phyloP scores from a whole-genome alignment of 2,113 vertebrate species.

The Vulpes lagopus region DNA sequence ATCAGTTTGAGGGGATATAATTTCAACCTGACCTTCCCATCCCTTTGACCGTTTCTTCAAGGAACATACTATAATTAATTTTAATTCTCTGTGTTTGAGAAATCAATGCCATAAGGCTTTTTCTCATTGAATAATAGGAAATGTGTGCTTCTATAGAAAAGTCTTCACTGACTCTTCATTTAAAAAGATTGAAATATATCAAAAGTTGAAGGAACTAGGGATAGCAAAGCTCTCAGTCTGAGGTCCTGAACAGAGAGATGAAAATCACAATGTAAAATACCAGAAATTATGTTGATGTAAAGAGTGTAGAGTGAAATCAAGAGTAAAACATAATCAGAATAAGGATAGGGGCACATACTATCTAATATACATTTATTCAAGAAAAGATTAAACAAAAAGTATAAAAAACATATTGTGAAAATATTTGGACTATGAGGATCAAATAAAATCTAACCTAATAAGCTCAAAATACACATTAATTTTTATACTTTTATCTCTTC shows the following conservation, averaged over 20 bases:
- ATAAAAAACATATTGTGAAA: not conserved
- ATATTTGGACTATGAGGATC: not conserved
- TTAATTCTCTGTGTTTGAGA: constrained; percentile 50
- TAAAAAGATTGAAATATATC: constrained; percentile 52
- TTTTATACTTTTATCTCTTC: not conserved
- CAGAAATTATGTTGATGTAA: not conserved
- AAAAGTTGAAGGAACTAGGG: not conserved
- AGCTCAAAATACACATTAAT: constrained; percentile 38
- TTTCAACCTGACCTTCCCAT: constrained; percentile 25
- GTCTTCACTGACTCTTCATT: constrained; percentile 35
- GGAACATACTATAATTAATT: constrained; percentile 57
- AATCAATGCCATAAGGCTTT: constrained; percentile 48
- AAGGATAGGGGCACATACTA: not conserved
- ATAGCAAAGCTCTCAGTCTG: not conserved
- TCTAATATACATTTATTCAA: constrained; percentile 24
- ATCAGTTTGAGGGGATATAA: not conserved
- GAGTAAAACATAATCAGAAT: constrained; percentile 1
- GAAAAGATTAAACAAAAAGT: constrained; percentile 29
- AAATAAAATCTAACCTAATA: constrained; percentile 11
- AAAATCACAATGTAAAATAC: constrained; percentile 38
- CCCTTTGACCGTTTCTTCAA: constrained; percentile 47
- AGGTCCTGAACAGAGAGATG: not conserved
- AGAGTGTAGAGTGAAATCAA: not conserved
- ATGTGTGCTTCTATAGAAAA: not conserved
- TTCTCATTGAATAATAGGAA: constrained; percentile 60